Conservation (phyloP, 2,888 invertebrate species). For the Macroteleia sp. region DNA sequence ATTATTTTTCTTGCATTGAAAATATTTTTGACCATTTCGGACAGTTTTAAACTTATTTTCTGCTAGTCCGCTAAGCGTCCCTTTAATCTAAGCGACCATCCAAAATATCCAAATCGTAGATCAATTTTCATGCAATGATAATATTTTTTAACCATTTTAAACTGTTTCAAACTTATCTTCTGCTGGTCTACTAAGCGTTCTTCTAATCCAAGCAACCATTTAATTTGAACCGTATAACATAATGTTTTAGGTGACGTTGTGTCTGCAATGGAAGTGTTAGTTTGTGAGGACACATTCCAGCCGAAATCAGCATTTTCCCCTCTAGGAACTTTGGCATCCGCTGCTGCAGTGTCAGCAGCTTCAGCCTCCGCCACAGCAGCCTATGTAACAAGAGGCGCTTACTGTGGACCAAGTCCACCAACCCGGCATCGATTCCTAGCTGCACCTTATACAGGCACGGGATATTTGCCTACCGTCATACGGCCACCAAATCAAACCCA, state of each 20-base stretch:
- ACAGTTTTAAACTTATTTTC: too few relatives aligned
- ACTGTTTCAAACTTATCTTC: too few relatives aligned
- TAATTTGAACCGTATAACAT: too few relatives aligned
- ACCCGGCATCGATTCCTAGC: conserved; percentile 91
- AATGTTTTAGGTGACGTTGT: conserved; percentile 90
- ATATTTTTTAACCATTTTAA: too few relatives aligned
- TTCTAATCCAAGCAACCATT: too few relatives aligned
- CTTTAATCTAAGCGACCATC: too few relatives aligned
- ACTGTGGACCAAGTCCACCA: conserved; percentile 85
- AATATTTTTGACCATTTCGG: too few relatives aligned
- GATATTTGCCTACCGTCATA: conserved; percentile 92
- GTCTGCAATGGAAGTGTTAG: conserved; percentile 96
- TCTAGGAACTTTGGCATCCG: conserved; percentile 85
- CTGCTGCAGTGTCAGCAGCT: conserved; percentile 75
- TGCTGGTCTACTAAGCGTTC: too few relatives aligned
- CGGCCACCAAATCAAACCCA: conserved; percentile 82
- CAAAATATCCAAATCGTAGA: too few relatives aligned
- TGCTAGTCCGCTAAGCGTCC: too few relatives aligned
- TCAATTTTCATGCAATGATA: too few relatives aligned
- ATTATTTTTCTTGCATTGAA: too few relatives aligned
- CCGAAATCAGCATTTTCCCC: conserved; percentile 92
- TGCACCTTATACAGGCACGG: conserved; percentile 93
- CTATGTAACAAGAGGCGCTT: conserved; percentile 75
- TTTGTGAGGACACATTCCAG: conserved; percentile 87
- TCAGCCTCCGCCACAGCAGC: conserved; percentile 78